These are phyloP conservation scores for Limnothrissa miodon DNA, from an alignment of 2,113 vertebrate species.

Conservation along the genomic window DNA sequence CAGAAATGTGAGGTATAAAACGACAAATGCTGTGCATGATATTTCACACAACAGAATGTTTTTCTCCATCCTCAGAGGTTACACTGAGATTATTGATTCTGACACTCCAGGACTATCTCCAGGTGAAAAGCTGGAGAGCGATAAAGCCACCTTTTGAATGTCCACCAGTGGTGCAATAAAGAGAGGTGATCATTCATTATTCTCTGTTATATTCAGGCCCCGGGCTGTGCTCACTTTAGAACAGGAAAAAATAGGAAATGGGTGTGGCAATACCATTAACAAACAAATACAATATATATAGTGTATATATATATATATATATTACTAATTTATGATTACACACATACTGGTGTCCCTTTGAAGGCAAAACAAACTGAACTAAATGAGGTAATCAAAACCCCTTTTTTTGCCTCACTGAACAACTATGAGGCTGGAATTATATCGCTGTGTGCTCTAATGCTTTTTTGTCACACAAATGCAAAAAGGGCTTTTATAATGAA, in stretches of 20 bases:
- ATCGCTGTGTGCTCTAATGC: slow-evolving; percentile 29
- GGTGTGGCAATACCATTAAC: background rate
- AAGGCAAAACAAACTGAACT: slow-evolving; percentile 30
- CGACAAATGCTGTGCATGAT: background rate
- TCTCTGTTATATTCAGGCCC: background rate
- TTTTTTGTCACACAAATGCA: slow-evolving; percentile 36
- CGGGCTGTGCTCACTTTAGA: background rate
- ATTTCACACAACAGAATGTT: background rate
- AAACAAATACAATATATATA: background rate
- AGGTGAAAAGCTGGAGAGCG: background rate
- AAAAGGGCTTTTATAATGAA: slow-evolving; percentile 45
- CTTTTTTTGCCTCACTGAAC: slow-evolving; percentile 25
- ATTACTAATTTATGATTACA: background rate
- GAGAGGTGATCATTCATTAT: background rate
- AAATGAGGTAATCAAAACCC: slow-evolving; percentile 33
- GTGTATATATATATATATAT: background rate
- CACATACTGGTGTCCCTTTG: background rate
- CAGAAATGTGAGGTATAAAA: background rate
- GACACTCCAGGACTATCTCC: background rate
- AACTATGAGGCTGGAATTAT: slow-evolving; percentile 40
- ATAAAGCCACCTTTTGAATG: background rate
- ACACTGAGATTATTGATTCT: background rate
- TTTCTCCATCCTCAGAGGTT: background rate
- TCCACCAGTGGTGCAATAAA: background rate
- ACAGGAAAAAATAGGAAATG: background rate